These are phyloP conservation scores for Lasioglossum albipes DNA, from an alignment of 1,140 invertebrate genomes.

Conservation along the genomic window DNA sequence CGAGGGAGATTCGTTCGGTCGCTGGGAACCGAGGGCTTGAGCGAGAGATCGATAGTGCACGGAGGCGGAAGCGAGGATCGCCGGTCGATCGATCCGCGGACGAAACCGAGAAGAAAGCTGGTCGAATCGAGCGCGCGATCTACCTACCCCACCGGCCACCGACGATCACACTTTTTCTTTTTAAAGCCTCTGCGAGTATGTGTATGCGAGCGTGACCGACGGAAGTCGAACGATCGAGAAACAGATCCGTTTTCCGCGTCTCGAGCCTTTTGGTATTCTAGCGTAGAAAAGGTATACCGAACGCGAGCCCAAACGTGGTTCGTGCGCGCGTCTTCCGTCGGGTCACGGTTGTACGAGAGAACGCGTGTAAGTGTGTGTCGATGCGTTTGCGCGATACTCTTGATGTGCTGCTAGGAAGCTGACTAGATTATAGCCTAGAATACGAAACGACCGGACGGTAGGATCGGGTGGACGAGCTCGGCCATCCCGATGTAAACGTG, in stretches of 20 bases:
- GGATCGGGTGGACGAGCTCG: neutral
- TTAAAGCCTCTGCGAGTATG: constrained; percentile 57
- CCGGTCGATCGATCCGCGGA: constrained; percentile 35
- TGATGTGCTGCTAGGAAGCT: constrained; percentile 79
- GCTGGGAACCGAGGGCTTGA: constrained; percentile 46
- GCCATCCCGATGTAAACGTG: constrained; percentile 27
- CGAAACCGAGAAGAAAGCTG: constrained; percentile 41
- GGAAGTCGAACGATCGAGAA: neutral
- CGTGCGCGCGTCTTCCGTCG: neutral
- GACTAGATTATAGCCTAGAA: constrained; percentile 78
- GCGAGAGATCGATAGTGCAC: constrained; percentile 56
- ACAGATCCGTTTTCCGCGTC: neutral
- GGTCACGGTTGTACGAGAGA: neutral
- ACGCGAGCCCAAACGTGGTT: neutral
- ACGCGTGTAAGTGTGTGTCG: constrained; percentile 19
- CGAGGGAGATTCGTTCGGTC: constrained; percentile 19
- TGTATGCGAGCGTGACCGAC: constrained; percentile 1
- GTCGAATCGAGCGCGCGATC: constrained; percentile 46
- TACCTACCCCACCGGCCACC: constrained; percentile 52
- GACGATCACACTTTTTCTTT: constrained; percentile 50
- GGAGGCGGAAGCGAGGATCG: constrained; percentile 49
- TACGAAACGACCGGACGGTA: constrained; percentile 65
- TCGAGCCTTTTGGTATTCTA: neutral
- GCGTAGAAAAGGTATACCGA: constrained; percentile 1
- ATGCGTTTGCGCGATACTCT: constrained; percentile 59